These are phyloP conservation scores for Vannuccia rotundouncinata DNA, from an alignment of 2,888 invertebrate genomes.

Conservation along the genomic window DNA sequence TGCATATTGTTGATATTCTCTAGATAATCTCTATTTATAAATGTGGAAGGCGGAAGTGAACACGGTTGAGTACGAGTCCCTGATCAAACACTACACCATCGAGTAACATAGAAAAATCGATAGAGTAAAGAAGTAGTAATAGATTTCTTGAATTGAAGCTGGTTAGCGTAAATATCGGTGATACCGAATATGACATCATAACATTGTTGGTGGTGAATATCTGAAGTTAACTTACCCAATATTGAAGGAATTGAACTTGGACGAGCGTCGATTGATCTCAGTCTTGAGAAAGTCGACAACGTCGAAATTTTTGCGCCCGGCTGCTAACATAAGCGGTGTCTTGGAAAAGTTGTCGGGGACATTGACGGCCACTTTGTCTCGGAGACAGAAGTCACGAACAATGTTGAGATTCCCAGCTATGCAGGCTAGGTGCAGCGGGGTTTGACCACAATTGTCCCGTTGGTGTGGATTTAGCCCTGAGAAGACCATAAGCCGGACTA, in stretches of 20 bases:
- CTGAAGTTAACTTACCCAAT: no score
- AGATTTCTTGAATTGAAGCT: no score
- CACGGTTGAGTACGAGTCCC: no score
- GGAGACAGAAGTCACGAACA: constrained; percentile 74
- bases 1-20: no score
- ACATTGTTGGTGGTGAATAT: no score
- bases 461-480: constrained; percentile 82
- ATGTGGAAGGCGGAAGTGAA: no score
- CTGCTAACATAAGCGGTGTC: constrained; percentile 79
- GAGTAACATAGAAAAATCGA: no score
- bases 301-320: constrained; percentile 76
- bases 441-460: constrained; percentile 83
- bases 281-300: constrained; percentile 73
- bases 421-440: constrained; percentile 80
- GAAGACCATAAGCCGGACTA: constrained; percentile 78
- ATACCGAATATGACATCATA: no score
- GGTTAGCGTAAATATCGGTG: no score
- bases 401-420: constrained; percentile 78
- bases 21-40: no score
- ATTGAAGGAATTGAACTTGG: constrained; percentile 56
- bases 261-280: constrained; percentile 70
- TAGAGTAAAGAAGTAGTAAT: no score
- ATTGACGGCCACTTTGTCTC: constrained; percentile 63
- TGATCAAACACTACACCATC: no score
- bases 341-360: constrained; percentile 83